Evolutionary conservation across 1,140 invertebrate genomes (phyloP).

Genomic region (Zaprionus ornatus): DNA sequence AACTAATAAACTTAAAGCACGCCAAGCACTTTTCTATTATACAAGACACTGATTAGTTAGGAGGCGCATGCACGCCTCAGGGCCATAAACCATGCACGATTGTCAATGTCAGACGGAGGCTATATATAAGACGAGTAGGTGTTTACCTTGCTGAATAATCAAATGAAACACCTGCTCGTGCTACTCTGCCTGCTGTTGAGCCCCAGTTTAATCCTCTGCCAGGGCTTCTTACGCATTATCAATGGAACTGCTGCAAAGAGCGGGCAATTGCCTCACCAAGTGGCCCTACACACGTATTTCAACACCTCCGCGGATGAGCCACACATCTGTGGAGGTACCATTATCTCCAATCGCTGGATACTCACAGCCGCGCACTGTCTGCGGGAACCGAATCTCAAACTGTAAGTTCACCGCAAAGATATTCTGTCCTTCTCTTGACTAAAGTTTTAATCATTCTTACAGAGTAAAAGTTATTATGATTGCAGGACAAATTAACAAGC

Average conservation of each 20-base stretch:
- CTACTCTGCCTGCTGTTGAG: constrained; percentile 18
- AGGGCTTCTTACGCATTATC: constrained; percentile 51
- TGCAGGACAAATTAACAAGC: constrained; percentile 26
- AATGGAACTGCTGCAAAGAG: constrained; percentile 37
- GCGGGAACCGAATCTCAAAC: constrained; percentile 11
- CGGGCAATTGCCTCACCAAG: constrained; percentile 53
- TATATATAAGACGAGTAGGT: constrained; percentile 33
- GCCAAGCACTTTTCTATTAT: constrained; percentile 26
- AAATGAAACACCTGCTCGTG: constrained; percentile 34
- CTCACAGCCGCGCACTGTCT: constrained; percentile 64
- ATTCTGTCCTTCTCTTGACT: neutral
- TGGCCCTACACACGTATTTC: constrained; percentile 31
- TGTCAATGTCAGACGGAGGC: neutral
- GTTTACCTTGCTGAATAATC: neutral
- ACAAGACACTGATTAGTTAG: constrained; percentile 19
- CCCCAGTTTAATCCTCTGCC: constrained; percentile 4
- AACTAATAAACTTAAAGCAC: constrained; percentile 56
- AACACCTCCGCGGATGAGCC: neutral
- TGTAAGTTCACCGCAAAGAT: constrained; percentile 31
- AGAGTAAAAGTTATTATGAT: constrained; percentile 28
- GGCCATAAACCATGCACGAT: constrained; percentile 29
- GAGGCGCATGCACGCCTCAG: constrained; percentile 19
- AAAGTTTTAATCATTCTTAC: neutral
- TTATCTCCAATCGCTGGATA: constrained; percentile 48
- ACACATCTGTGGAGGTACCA: constrained; percentile 53